A percentile compares a stretch with the other conserved stretches of the same genome.
phyloP scores from a whole-genome alignment of 2,113 vertebrate genomes.

The Megaceryle torquata region DNA sequence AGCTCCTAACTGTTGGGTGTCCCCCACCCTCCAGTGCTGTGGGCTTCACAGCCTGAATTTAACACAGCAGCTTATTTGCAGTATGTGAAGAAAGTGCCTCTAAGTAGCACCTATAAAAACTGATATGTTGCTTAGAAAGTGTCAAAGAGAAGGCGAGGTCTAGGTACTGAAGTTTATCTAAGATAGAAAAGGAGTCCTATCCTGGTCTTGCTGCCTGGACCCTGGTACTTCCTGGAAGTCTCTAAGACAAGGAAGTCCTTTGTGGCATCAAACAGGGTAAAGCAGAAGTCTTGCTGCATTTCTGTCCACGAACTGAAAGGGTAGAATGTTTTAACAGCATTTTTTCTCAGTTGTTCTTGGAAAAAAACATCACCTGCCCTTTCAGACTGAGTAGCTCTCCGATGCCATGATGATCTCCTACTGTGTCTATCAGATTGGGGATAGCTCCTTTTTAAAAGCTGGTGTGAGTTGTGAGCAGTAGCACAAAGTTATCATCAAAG shows the following conservation, averaged over 20 bases:
- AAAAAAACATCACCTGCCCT: neutral
- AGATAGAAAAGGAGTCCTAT: neutral
- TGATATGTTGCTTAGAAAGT: neutral
- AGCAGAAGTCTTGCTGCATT: neutral
- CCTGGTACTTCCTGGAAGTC: neutral
- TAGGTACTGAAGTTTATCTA: neutral
- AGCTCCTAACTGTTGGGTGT: neutral
- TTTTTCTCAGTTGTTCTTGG: neutral
- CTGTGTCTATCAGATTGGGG: neutral
- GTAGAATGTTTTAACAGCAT: neutral
- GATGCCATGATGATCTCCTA: neutral
- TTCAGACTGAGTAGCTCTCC: neutral
- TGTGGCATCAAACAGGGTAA: neutral
- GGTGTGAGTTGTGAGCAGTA: neutral
- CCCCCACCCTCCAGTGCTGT: too few relatives aligned
- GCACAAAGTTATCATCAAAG: neutral
- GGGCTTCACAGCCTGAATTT: neutral
- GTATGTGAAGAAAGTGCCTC: neutral
- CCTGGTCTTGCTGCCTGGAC: neutral
- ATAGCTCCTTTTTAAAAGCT: neutral
- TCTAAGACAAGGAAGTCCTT: neutral
- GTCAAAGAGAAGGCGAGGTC: neutral
- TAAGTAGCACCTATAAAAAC: neutral
- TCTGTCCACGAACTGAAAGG: neutral
- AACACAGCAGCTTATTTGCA: neutral